Base-by-base conservation (phyloP, 2,113 vertebrate genomes). In the Macquaria australasica region DNA sequence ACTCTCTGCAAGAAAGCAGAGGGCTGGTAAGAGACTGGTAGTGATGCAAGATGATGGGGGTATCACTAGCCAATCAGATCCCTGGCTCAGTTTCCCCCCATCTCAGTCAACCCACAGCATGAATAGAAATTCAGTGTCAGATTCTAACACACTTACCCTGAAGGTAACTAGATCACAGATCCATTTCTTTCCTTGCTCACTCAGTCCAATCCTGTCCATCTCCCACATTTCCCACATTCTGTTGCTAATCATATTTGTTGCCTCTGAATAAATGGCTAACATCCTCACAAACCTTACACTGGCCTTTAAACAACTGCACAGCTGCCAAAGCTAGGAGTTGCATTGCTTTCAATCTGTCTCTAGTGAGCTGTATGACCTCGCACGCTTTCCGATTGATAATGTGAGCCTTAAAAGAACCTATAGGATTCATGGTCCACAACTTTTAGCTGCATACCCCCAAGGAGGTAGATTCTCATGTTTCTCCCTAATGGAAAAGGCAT, bases 401-500 rank as follows among this genome's bases (percentile, higher is more conserved):
- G 18, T 68, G 67, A 76, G 72, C 77, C 71, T 76, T 84, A 45
- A 82, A 75, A 78, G 72, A 77, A 41, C 70, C 55, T 81, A 45
- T 43, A 88, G 71, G 67, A 55, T 87, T 92, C 84, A 86, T 68
- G 68, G 34, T 85, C 66, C 53, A 60, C 74, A 56, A 67, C 81
- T 68, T 85, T 66, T 69, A 78, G 70, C 84, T 34, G 76, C 48
- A 31, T 62, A 48, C 72, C 79, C 78, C 75, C 20, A 14, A 70
- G 82, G 66, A 87, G 67, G 68, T 74, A 50, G 81, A 84, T 71
- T 81, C 81, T 88, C 68, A 81, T 63, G 73, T 89, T 94, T 89
- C 89, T 89, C 85, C 84, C 74, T 88, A 91, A 94, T 90, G 82
- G 89, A 92, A 92, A 94, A 91, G 39, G 91, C 91, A 93, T 37